phyloP scores from a whole-genome alignment of 2,797 vertebrate genomes.

The Myotis vivesi region DNA sequence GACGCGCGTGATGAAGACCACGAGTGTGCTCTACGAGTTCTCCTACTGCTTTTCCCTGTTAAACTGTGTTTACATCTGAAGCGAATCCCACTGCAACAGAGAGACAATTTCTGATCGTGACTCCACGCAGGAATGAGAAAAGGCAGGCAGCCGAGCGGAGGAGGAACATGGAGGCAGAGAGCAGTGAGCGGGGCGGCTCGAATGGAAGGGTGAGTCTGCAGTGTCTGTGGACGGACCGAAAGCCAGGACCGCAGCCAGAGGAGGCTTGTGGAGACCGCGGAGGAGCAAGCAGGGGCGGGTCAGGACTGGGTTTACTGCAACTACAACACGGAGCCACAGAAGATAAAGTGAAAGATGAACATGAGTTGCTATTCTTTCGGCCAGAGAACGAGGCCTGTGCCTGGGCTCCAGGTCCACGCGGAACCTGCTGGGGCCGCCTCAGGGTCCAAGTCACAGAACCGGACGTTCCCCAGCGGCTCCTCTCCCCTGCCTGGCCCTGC shows the following conservation, averaged over 20 bases:
- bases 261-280: fast-evolving
- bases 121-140: neutral
- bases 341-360: neutral
- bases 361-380: neutral
- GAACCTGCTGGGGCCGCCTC: neutral
- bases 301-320: neutral
- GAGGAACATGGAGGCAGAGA: neutral
- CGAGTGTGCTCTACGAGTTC: neutral
- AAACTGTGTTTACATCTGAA: neutral
- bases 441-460: fast-evolving
- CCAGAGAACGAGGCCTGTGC: neutral
- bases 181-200: neutral
- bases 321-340: neutral
- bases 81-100: too few relatives aligned
- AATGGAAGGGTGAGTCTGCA: neutral
- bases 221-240: neutral
- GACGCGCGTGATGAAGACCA: too few relatives aligned
- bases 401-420: fast-evolving
- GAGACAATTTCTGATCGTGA: neutral
- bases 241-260: neutral
- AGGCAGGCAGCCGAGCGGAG: neutral
- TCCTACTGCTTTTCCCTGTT: neutral
- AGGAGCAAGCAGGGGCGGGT: neutral
- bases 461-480: fast-evolving
- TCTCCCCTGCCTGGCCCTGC: too few relatives aligned